A percentile compares a stretch with the other conserved stretches of the same genome.
These are phyloP conservation scores for Aphodius granarius DNA, from an alignment of 2,888 invertebrate genomes.

Conservation along the genomic window DNA sequence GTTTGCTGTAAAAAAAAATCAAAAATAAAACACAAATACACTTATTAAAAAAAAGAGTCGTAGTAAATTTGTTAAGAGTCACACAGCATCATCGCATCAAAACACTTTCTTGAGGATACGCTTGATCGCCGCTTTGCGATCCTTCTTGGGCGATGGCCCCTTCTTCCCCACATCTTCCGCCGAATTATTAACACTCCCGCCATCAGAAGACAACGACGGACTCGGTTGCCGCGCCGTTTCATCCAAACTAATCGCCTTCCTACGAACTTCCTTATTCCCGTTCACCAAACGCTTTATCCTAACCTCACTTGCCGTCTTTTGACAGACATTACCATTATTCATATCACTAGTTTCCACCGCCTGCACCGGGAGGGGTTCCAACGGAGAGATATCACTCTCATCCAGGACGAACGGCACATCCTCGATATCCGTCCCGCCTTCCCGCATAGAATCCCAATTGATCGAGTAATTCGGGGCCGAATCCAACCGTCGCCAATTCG, in stretches of 20 bases:
- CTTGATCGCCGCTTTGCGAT: slow-evolving; percentile 70
- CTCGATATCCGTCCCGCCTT: slow-evolving; percentile 33
- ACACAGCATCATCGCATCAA: slow-evolving; percentile 35
- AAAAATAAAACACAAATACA: background rate
- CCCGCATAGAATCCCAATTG: slow-evolving; percentile 39
- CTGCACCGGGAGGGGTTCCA: slow-evolving; percentile 42
- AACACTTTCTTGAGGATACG: slow-evolving; percentile 81
- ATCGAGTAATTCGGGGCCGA: slow-evolving; percentile 30
- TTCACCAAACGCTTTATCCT: slow-evolving; percentile 47
- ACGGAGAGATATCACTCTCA: slow-evolving; percentile 48
- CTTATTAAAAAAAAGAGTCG: background rate
- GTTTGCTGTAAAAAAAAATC: slow-evolving; percentile 5
- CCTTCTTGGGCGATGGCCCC: slow-evolving; percentile 51
- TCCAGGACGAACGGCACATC: slow-evolving; percentile 50
- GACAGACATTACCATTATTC: slow-evolving; percentile 38
- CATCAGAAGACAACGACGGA: slow-evolving; percentile 36
- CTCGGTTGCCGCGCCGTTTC: slow-evolving; percentile 34
- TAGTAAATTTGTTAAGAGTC: slow-evolving; percentile 8
- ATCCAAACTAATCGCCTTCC: slow-evolving; percentile 47
- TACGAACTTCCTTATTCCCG: slow-evolving; percentile 35
- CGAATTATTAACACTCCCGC: slow-evolving; percentile 38
- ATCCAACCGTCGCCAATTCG: slow-evolving; percentile 34
- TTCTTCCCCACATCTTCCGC: slow-evolving; percentile 41
- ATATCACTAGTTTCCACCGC: slow-evolving; percentile 23
- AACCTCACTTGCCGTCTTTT: slow-evolving; percentile 52